Conservation (phyloP, 2,797 vertebrate species). For the Euphonia xanthogaster region DNA sequence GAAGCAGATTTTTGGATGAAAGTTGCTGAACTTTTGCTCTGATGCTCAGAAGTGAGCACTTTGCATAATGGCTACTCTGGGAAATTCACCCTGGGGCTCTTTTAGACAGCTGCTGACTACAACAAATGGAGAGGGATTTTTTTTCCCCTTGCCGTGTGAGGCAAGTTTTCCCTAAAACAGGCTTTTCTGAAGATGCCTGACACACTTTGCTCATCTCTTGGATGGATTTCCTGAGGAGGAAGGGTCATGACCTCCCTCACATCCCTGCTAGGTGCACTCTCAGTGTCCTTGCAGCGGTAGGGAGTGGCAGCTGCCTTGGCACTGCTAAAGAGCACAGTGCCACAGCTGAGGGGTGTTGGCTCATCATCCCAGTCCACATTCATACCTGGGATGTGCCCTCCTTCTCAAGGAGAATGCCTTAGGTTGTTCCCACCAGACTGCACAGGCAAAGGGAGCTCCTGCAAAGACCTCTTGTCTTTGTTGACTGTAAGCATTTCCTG, state of each 20-base stretch:
- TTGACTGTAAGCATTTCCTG: not conserved
- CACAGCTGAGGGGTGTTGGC: not conserved
- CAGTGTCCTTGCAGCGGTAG: accelerated
- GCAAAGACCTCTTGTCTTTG: accelerated
- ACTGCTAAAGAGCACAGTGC: not conserved
- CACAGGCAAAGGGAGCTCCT: not conserved
- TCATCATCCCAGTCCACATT: not conserved
- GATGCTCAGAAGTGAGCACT: not conserved
- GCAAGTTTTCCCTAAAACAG: not conserved
- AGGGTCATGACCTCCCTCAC: accelerated
- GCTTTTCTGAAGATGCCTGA: not conserved
- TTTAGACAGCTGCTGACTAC: not conserved
- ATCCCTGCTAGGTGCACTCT: accelerated
- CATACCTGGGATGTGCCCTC: accelerated
- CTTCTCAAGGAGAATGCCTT: accelerated
- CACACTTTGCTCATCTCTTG: accelerated
- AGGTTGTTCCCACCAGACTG: accelerated
- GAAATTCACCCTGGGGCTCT: not conserved
- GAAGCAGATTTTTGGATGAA: not conserved
- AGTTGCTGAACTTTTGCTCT: not conserved
- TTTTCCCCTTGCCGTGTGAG: not conserved
- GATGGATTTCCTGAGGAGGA: not conserved
- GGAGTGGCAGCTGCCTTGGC: not conserved
- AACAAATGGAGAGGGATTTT: not conserved
- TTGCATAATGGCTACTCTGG: not conserved